Base-by-base conservation (phyloP, 1,140 invertebrate genomes). In the Penaeus japonicus region DNA sequence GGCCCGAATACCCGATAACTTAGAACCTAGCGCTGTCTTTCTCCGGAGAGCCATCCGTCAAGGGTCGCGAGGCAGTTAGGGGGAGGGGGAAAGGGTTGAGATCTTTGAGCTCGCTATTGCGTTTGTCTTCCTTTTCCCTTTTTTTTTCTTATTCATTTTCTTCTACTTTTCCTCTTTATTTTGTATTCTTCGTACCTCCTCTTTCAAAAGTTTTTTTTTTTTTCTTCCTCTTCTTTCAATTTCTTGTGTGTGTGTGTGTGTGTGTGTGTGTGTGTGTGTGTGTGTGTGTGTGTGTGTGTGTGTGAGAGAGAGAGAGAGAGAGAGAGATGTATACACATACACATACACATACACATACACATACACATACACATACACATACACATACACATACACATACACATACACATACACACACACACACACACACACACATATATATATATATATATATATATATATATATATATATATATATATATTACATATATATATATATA, bases 391-490 rank as follows among this genome's bases (percentile, higher is more conserved):
- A n/a, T 18, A 3, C 18, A 77, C 18, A 3, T 18, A 18, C 27
- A 7, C 18, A 39, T 32, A 77, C 27, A 77, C 27, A 77, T 32
- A 77, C 27, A 77, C 27, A 77, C 27, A 77, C 27, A 77, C 27
- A 77, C 27, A 77, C 27, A 77, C 27, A 77, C 27, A 77, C 27
- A 77, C 27, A 77, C 27, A 77, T 32, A 77, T 32, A 47, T 53
- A 47, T 54, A 27, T 54, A 78, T 55, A 82, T 55, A 82, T 55
- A 82, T 55, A 82, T 55, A 55, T 24, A 82, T 55, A 82, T 55
- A 82, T 55, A 82, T n/a, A 82, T 55, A 10, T 57, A 55, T 55
- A 57, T 24, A 82, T 27, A 82, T n/a, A 1, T 18, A 55, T 20
- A 24, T 24, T 10, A 55, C 54, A 57, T 5, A 54, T 27, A 57